A percentile compares a stretch with the other conserved stretches of the same genome.
These are phyloP conservation scores for Phania funesta DNA, from an alignment of 2,888 invertebrate species.

Conservation along the genomic window DNA sequence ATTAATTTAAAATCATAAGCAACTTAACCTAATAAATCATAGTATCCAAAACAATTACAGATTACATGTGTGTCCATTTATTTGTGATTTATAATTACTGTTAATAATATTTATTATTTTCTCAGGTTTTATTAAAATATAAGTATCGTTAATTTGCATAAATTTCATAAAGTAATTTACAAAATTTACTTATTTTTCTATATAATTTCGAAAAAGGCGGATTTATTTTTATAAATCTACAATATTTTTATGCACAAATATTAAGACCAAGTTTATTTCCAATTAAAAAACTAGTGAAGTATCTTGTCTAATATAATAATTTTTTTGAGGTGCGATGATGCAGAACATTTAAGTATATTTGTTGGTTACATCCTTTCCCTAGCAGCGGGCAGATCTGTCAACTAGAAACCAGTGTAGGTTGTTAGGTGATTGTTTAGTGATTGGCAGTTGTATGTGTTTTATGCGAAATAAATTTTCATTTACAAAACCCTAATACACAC, in stretches of 20 bases:
- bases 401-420: not conserved
- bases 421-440: not conserved
- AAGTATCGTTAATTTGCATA: too few relatives aligned
- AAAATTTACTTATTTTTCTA: too few relatives aligned
- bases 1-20: not conserved
- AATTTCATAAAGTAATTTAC: too few relatives aligned
- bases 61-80: not conserved
- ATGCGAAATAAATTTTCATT: not conserved
- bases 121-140: not conserved
- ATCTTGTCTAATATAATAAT: too few relatives aligned
- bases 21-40: not conserved
- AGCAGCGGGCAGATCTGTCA: not conserved
- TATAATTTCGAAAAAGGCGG: not conserved
- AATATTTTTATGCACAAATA: too few relatives aligned
- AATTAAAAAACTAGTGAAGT: too few relatives aligned
- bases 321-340: conserved; percentile 68
- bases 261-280: too few relatives aligned
- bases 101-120: not conserved
- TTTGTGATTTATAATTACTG: not conserved
- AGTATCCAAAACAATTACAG: too few relatives aligned
- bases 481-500: conserved; percentile 7
- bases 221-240: too few relatives aligned
- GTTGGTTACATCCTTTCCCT: not conserved
- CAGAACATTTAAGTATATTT: conserved; percentile 67
- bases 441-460: not conserved